Evolutionary conservation across 1,140 invertebrate genomes (phyloP), one percentile per base, ranked within the genome.

Genomic region (Brachionus sp.): DNA sequence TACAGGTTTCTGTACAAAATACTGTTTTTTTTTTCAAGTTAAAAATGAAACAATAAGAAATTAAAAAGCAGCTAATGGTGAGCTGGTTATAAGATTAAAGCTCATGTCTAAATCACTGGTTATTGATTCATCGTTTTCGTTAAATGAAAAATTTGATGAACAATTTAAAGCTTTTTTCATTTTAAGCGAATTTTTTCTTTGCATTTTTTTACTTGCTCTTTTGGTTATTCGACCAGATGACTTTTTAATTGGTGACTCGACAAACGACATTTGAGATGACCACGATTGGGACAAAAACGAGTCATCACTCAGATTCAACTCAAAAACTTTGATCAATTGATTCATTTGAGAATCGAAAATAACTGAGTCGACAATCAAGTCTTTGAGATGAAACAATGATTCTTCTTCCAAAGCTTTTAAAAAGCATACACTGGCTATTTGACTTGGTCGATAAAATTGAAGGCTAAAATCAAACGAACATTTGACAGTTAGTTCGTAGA

Each of bases 391-490:
- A 19, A 16, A n/a, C 16, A 39, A 7, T 5, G 66, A 39, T 39
- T n/a, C 29, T 7, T 35, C 66, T 19, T 70, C 37, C 35, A 39
- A 42, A 0, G 19, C 35, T 70, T 70, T 37, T n/a, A 70, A 19
- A 10, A 70, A 39, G 19, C 66, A 70, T 19, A 70, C 66, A 39
- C 33, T 23, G 37, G 66, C 66, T 70, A 70, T 39, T 70, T 70
- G 66, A 39, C 66, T 70, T 70, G 66, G 66, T 70, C 7, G 35
- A 33, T 70, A 70, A 16, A 37, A 70, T 70, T 70, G 66, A n/a
- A 70, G 37, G 39, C 37, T 16, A 39, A 70, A 70, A 37, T 70
- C 66, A 12, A 70, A 39, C 9, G 33, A 39, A 9, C 66, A 39
- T 39, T 70, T 70, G 6, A 10, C 35, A 42, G 66, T 70, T 70